Evolutionary conservation across 2,113 vertebrate species (phyloP), one percentile per base, ranked within the genome.

Genomic region (Australoheros scitulus): DNA sequence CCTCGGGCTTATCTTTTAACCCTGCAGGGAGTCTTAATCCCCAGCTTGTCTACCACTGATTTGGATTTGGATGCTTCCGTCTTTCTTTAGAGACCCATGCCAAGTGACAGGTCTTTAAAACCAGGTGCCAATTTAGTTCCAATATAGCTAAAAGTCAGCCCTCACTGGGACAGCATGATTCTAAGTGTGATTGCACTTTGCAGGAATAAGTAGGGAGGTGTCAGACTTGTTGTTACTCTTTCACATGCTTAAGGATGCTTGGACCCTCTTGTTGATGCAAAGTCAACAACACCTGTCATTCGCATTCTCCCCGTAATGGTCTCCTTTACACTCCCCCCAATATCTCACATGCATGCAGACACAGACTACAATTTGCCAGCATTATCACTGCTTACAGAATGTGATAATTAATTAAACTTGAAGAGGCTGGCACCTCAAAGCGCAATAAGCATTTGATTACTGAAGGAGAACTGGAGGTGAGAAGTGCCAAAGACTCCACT

Each of bases 81-180:
- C 57, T 85, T 83, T 72, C 29, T 80, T 77, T 47, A 47, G 64
- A 77, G 78, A 56, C 70, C 34, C 34, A 50, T 2, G 50, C 56
- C 76, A 85, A 79, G 60, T 75, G 77, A 86, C 75, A 77, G 58
- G n/a, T n/a, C 80, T 64, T 20, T 63, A 61, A 81, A 20, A 81
- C 77, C 63, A 83, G 7, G 57, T 81, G 52, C 50, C 61, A 90
- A 78, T 89, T 85, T 81, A 74, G 80, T 43, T 50, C 29, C 57
- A 7, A 34, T 64, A 74, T 34, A 36, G 43, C 32, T 81, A 64
- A 18, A 81, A 75, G 72, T 89, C 82, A 76, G 22, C 38, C 56
- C 50, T 77, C 14, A 1, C 59, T 75, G 52, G 38, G 24, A 43
- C 22, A 50, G 64, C 78, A 57, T 74, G 56, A 68, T 58, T 88